Conservation (phyloP, 2,888 invertebrate genomes). For the Acronicta psi region DNA sequence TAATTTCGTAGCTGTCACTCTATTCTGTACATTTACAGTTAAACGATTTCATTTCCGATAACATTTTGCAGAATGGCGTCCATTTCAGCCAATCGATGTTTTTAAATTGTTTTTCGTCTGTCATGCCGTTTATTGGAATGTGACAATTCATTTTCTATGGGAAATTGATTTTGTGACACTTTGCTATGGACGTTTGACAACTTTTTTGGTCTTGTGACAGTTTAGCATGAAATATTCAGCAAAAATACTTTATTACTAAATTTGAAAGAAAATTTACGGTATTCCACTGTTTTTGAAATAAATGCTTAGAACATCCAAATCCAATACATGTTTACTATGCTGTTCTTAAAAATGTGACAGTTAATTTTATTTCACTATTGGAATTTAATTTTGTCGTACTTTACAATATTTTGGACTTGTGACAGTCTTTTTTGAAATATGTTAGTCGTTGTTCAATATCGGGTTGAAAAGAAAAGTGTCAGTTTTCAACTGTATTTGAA, state of each 20-base stretch:
- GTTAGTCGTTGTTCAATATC: no score
- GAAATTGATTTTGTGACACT: slow-evolving; percentile 45
- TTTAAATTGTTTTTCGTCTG: slow-evolving; percentile 55
- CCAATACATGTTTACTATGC: no score
- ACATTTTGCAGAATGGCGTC: slow-evolving; percentile 58
- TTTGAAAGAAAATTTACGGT: no score
- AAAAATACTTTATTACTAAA: no score
- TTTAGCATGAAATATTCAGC: no score
- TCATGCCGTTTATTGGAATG: slow-evolving; percentile 26
- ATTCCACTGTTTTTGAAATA: no score
- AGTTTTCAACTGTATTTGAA: no score
- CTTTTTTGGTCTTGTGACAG: no score
- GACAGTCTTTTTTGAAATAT: background rate
- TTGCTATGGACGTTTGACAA: background rate
- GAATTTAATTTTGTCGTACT: background rate
- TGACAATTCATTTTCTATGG: slow-evolving; percentile 43
- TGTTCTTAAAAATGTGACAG: no score
- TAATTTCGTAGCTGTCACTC: slow-evolving; percentile 80
- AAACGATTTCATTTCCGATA: slow-evolving; percentile 73
- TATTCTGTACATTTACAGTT: slow-evolving; percentile 59
- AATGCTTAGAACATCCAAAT: no score
- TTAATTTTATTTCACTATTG: no score
- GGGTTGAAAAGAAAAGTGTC: no score
- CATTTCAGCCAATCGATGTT: slow-evolving; percentile 62
- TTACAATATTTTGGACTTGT: background rate